phyloP scores from a whole-genome alignment of 2,797 vertebrate genomes.

The Hylomyscus alleni region DNA sequence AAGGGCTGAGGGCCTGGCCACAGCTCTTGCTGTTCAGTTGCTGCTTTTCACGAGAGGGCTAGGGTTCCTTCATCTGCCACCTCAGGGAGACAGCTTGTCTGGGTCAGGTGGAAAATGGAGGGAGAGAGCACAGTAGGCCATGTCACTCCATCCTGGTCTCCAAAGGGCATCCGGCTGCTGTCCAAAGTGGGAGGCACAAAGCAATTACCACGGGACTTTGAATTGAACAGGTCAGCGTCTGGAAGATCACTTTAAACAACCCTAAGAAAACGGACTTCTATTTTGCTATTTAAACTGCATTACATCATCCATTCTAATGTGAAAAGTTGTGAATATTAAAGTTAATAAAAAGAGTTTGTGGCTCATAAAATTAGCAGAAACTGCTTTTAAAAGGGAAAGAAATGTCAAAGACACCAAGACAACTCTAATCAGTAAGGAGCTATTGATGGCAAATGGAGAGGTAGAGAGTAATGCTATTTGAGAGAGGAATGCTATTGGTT shows the following conservation, averaged over 20 bases:
- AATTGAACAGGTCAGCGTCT: background rate
- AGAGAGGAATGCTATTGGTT: background rate
- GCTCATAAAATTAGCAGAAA: constrained; percentile 30
- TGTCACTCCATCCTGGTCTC: background rate
- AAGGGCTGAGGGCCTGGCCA: background rate
- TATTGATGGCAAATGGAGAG: background rate
- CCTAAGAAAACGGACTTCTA: background rate
- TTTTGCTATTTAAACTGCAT: constrained; percentile 11
- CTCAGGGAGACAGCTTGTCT: background rate
- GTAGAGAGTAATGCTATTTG: background rate
- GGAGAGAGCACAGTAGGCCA: background rate
- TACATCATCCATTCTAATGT: constrained; percentile 8
- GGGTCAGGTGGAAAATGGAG: background rate
- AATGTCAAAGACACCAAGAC: background rate
- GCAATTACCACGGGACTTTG: background rate
- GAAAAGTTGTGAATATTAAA: constrained; percentile 34
- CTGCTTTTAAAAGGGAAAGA: constrained; percentile 4
- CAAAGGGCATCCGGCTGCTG: constrained; percentile 8
- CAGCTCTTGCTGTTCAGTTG: background rate
- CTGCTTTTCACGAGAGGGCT: background rate
- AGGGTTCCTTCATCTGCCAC: background rate
- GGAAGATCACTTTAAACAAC: background rate
- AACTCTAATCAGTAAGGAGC: background rate
- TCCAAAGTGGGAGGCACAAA: background rate
- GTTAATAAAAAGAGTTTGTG: constrained; percentile 32